phyloP scores from a whole-genome alignment of 2,888 invertebrate species.

The Eristalis intricaria region DNA sequence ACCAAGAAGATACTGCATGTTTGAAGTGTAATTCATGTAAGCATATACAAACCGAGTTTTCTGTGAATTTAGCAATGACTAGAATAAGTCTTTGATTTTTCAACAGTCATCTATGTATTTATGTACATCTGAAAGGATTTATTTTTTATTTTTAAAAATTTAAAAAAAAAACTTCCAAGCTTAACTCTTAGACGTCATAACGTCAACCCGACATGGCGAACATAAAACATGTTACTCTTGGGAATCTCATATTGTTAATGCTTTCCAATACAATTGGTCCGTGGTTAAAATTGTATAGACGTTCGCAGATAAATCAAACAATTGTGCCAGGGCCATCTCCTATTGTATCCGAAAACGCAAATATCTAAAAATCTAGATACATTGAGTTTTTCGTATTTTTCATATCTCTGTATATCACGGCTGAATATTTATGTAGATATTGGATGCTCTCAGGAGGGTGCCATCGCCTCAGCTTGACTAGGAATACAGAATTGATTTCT shows the following conservation, averaged over 20 bases:
- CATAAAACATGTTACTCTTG: conserved; percentile 37
- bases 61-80: no score
- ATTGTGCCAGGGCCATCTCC: conserved; percentile 28
- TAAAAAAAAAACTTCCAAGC: no score
- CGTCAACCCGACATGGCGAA: neutral
- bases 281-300: conserved; percentile 64
- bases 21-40: conserved; percentile 19
- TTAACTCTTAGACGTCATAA: conserved; percentile 12
- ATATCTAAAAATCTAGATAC: conserved; percentile 59
- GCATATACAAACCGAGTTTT: neutral
- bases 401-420: conserved; percentile 62
- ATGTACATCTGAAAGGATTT: no score
- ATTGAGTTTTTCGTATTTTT: conserved; percentile 61
- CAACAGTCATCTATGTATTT: no score
- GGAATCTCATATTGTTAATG: conserved; percentile 64
- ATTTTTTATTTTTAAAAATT: no score
- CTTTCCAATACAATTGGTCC: conserved; percentile 65
- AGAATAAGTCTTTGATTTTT: no score
- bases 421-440: conserved; percentile 62
- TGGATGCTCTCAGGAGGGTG: conserved; percentile 41
- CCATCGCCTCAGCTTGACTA: conserved; percentile 16
- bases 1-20: neutral
- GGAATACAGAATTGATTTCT: conserved; percentile 67
- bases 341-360: neutral
- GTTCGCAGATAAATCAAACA: conserved; percentile 67